Evolutionary conservation across 2,797 vertebrate genomes (phyloP).

Genomic region (Neomorphus geoffroyi): DNA sequence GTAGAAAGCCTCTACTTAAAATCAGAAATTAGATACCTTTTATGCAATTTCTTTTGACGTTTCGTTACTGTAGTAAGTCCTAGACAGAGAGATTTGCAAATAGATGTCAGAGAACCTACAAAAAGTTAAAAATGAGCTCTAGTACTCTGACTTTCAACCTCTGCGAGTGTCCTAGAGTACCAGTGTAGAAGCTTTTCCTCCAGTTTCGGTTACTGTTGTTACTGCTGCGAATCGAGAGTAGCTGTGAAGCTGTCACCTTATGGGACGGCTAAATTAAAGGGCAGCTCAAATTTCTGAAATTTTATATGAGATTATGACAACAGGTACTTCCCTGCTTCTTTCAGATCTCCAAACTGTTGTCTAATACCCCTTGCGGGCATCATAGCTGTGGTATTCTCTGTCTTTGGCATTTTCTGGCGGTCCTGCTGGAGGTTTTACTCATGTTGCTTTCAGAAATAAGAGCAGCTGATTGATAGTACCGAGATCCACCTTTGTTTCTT

Average conservation of each 20-base stretch:
- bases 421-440: neutral
- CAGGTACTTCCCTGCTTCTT: neutral
- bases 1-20: neutral
- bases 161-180: neutral
- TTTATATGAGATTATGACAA: neutral
- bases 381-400: accelerated
- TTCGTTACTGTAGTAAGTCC: neutral
- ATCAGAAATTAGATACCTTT: neutral
- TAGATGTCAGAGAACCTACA: too few relatives aligned
- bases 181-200: neutral
- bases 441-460: neutral
- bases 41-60: neutral
- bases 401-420: neutral
- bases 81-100: neutral
- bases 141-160: neutral
- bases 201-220: neutral
- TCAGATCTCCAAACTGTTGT: neutral
- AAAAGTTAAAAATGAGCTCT: neutral
- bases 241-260: neutral
- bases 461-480: neutral
- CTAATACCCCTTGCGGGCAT: neutral
- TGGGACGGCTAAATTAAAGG: neutral
- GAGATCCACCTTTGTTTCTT: neutral
- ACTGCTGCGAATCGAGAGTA: neutral
- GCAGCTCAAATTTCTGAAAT: neutral